Base-by-base conservation (phyloP, 2,888 invertebrate genomes). In the Caenorhabditis angaria region DNA sequence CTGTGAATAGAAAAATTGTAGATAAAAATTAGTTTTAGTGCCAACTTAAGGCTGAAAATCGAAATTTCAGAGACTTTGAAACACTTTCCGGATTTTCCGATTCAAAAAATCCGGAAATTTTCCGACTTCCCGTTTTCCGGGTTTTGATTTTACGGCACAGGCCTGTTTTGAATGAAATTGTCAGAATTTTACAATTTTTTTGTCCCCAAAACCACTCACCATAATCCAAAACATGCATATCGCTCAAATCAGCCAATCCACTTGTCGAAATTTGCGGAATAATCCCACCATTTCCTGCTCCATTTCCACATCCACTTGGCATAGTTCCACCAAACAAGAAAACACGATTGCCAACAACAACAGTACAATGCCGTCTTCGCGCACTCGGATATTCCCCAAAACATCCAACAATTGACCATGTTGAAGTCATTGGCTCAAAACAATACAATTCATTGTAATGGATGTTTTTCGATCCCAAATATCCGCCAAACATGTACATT, bases 291-390 rank as follows among this genome's bases (percentile, higher is more conserved):
- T 29, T 35, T 18, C 48, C 10, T 22, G 60, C 35, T 53, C 54
- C 54, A 41, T 22, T 27, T 57, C 28, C 47, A 5, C 35, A 22
- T n/a, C 51, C 51, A 61, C 60, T 76, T 27, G 88, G 93, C 93
- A 94, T 94, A 65, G 94, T 94, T 50, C 95, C 95, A 56, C 95
- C 95, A 90, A 95, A 95, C 65, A 95, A 89, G 88, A 92, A 94
- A 81, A 94, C 91, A 85, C 91, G 91, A 78, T 92, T 91, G 18
- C 91, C 91, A 82, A 92, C 91, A 55, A 93, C 90, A 84, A 94
- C 91, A 87, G 94, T 94, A 61, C 93, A 93, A 88, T 95, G 95
- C 57, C 90, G 84, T 35, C 90, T 81, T 10, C 90, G 81, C 1
- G 88, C 85, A 76, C 87, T 87, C 1, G 90, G 90, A 51, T 72